Percentiles rank a stretch among this genome's conserved stretches.
Conservation (phyloP, 1,140 invertebrate species). For the Trigoniulus corallinus region DNA sequence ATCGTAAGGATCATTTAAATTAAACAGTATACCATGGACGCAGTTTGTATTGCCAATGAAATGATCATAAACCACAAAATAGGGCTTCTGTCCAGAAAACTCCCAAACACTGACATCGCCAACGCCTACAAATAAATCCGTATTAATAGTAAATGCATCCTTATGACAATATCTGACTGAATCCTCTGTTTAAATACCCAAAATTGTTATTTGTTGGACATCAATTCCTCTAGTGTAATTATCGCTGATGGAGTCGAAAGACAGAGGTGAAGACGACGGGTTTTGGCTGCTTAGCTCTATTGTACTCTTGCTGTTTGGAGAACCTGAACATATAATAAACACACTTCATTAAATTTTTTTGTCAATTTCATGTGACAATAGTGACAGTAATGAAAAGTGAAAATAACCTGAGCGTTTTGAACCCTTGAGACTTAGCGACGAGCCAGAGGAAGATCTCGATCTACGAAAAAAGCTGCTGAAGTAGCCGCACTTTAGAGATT, state of each 20-base stretch:
- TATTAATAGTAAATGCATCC: neutral
- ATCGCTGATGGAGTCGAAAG: constrained; percentile 42
- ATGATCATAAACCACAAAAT: constrained; percentile 59
- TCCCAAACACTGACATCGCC: constrained; percentile 61
- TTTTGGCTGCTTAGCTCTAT: no score
- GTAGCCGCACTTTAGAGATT: constrained; percentile 48
- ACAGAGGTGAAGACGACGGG: constrained; percentile 40
- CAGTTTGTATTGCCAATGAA: constrained; percentile 49
- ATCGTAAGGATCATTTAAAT: constrained; percentile 47
- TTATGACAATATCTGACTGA: neutral
- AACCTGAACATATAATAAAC: no score
- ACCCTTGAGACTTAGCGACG: neutral
- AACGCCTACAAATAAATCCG: constrained; percentile 28
- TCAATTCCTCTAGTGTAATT: constrained; percentile 51
- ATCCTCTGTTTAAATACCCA: constrained; percentile 19
- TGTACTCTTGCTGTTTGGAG: no score
- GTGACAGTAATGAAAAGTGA: neutral
- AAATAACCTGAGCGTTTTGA: neutral
- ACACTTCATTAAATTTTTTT: no score
- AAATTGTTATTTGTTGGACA: constrained; percentile 38
- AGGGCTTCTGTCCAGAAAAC: constrained; percentile 63
- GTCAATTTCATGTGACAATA: no score
- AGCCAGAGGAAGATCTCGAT: constrained; percentile 27
- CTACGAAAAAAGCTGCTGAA: constrained; percentile 44
- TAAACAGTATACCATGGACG: constrained; percentile 56